Conservation (phyloP, 2,888 invertebrate genomes). For the Metopia argyrocephala region DNA sequence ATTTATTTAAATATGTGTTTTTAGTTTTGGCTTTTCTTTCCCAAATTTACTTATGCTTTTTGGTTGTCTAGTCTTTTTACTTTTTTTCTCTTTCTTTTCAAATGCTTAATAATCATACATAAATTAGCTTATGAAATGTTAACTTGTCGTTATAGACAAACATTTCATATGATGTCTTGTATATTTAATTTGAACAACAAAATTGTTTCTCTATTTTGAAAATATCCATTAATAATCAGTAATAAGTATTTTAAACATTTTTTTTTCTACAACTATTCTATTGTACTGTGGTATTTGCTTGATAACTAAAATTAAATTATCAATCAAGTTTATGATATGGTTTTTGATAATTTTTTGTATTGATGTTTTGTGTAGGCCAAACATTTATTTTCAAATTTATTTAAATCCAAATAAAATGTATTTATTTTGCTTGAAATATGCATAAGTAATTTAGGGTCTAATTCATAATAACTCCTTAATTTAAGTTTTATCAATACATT, state of each 20-base stretch:
- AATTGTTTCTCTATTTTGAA: background rate
- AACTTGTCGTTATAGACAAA: background rate
- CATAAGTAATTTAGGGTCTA: too few species aligned
- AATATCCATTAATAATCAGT: background rate
- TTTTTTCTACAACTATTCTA: constrained; percentile 17
- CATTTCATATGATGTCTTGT: too few species aligned
- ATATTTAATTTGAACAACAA: background rate
- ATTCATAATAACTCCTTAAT: too few species aligned
- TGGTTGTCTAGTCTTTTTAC: constrained; percentile 1
- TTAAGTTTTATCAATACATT: too few species aligned
- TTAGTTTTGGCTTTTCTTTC: background rate
- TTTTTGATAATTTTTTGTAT: background rate
- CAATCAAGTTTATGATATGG: constrained; percentile 73
- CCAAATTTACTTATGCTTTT: background rate
- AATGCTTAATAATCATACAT: constrained; percentile 17
- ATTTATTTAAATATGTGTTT: background rate
- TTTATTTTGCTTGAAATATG: too few species aligned
- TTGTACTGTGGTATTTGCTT: constrained; percentile 18
- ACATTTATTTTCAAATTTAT: too few species aligned
- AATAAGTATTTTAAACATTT: background rate
- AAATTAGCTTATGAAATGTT: constrained; percentile 37
- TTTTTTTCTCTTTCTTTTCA: constrained; percentile 34
- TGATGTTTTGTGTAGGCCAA: background rate
- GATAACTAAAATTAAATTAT: constrained; percentile 73
- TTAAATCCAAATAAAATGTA: too few species aligned